Percentiles rank a stretch among this genome's conserved stretches.
Conservation (phyloP, 2,888 invertebrate genomes). For the Formica aserva region DNA sequence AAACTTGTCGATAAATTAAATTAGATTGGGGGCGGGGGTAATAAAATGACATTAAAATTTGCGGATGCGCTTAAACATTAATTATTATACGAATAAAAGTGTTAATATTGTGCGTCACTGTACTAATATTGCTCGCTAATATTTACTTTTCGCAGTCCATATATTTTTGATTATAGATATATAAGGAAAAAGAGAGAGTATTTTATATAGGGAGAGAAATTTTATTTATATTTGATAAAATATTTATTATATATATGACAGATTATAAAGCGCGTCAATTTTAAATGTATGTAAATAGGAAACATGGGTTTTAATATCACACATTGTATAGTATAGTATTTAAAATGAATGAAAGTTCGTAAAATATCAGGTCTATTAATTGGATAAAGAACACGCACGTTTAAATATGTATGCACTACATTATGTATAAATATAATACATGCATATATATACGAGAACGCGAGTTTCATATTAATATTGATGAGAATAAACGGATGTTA, state of each 20-base stretch:
- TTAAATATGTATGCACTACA: not conserved
- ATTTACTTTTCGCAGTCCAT: not conserved
- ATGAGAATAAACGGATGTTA: slow-evolving; percentile 41
- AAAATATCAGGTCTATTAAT: slow-evolving; percentile 36
- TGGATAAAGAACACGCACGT: slow-evolving; percentile 1
- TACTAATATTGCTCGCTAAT: not conserved
- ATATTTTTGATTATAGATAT: not conserved
- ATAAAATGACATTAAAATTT: slow-evolving; percentile 17
- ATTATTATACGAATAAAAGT: slow-evolving; percentile 21
- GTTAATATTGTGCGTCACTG: not conserved
- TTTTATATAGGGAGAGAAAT: not conserved
- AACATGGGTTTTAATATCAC: slow-evolving; percentile 17
- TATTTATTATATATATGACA: slow-evolving; percentile 9
- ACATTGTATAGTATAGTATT: slow-evolving; percentile 11
- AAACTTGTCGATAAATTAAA: slow-evolving; percentile 21
- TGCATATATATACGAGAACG: not conserved
- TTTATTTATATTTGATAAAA: slow-evolving; percentile 17
- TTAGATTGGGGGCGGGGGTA: not conserved
- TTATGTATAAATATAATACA: not conserved
- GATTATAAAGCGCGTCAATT: slow-evolving; percentile 10
- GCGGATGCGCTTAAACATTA: slow-evolving; percentile 5
- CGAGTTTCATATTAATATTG: slow-evolving; percentile 13
- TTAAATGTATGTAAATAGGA: slow-evolving; percentile 26
- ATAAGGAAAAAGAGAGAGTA: not conserved
- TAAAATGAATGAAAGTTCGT: not conserved